Conservation (phyloP, 2,797 vertebrate species). For the Tamandua tetradactyla region DNA sequence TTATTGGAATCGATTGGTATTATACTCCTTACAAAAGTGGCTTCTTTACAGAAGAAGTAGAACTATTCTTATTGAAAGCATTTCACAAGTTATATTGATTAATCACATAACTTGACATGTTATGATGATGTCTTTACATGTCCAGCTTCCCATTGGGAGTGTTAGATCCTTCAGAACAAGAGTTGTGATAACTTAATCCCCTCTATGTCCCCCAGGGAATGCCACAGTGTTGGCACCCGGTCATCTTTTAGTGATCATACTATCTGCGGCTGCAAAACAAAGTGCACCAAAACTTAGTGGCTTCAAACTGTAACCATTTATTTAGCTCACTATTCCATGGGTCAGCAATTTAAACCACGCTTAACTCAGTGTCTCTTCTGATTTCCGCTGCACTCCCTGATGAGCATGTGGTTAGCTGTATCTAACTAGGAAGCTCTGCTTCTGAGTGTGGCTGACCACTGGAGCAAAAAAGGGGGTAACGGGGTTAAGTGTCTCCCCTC, state of each 20-base stretch:
- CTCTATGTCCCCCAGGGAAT: not conserved
- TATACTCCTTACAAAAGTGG: not conserved
- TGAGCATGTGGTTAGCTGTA: not conserved
- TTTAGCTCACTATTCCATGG: not conserved
- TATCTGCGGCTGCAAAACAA: not conserved
- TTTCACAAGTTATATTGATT: conserved; percentile 28
- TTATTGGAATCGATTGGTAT: not conserved
- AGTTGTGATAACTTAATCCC: not conserved
- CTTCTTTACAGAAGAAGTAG: conserved; percentile 39
- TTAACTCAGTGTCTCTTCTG: not conserved
- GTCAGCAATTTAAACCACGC: not conserved
- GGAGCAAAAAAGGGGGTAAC: not conserved
- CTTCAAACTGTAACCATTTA: conserved; percentile 17
- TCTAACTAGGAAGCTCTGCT: not conserved
- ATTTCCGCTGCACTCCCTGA: not conserved
- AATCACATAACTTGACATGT: not conserved
- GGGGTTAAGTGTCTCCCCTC: not conserved
- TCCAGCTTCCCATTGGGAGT: not conserved
- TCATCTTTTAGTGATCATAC: not conserved
- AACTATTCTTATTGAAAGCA: not conserved
- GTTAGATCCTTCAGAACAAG: not conserved
- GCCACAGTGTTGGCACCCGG: not conserved
- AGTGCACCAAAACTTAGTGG: not conserved
- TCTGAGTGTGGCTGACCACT: not conserved
- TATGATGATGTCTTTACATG: not conserved